Percentiles rank a stretch among this genome's conserved stretches.
phyloP scores from a whole-genome alignment of 2,113 vertebrate genomes.

The Calidris pugnax region DNA sequence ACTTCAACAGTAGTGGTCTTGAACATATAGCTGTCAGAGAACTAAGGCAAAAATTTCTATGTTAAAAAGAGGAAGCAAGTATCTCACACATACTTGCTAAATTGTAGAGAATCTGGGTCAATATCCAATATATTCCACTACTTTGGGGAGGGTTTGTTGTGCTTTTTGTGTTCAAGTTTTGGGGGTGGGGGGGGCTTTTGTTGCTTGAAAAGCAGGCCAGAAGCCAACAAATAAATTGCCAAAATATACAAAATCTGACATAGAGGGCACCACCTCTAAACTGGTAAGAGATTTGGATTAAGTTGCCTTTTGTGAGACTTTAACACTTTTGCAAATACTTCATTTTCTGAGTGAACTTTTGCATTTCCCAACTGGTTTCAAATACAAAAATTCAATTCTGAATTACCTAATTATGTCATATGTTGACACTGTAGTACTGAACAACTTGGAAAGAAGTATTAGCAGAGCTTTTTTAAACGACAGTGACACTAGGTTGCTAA shows the following conservation, averaged over 20 bases:
- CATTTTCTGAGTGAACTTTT: not conserved
- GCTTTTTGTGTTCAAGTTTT: not conserved
- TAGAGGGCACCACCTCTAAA: not conserved
- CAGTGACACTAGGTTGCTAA: not conserved
- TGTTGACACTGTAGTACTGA: not conserved
- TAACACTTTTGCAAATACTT: not conserved
- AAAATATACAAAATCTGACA: not conserved
- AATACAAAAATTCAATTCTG: not conserved
- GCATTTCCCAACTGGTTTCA: not conserved
- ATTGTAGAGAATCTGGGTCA: not conserved
- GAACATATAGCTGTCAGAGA: not conserved
- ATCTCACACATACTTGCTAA: not conserved
- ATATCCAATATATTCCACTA: not conserved
- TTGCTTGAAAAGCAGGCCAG: not conserved
- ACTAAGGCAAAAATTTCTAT: not conserved
- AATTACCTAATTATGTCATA: not conserved
- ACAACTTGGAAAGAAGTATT: not conserved
- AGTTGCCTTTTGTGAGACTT: not conserved
- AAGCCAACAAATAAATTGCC: not conserved
- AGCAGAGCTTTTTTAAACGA: not conserved
- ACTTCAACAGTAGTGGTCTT: not conserved
- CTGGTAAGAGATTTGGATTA: not conserved
- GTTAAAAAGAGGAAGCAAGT: not conserved
- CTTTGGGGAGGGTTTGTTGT: fast-evolving
- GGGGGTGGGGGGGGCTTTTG: fast-evolving